phyloP scores from a whole-genome alignment of 2,888 invertebrate species.

The Amiota mariae region DNA sequence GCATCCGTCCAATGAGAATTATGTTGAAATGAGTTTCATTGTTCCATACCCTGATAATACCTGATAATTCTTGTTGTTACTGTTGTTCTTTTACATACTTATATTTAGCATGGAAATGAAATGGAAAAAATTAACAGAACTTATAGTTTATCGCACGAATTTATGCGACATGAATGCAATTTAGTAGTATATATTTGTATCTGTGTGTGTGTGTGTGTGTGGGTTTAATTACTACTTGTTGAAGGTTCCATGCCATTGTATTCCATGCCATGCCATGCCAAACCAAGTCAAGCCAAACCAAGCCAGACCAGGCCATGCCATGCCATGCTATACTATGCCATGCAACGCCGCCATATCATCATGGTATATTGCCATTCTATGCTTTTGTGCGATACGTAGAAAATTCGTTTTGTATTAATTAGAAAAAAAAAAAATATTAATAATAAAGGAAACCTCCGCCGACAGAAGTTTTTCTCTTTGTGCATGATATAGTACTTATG shows the following conservation, averaged over 20 bases:
- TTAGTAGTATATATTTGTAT: slow-evolving; percentile 21
- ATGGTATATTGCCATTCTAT: neutral
- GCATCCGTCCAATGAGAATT: slow-evolving; percentile 5
- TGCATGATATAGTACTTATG: too few relatives aligned
- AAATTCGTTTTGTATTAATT: slow-evolving; percentile 65
- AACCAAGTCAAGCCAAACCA: neutral
- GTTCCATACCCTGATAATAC: too few relatives aligned
- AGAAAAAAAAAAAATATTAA: too few relatives aligned
- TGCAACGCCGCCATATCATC: too few relatives aligned
- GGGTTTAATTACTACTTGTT: slow-evolving; percentile 39
- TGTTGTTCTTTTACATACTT: too few relatives aligned
- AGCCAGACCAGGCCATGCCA: neutral
- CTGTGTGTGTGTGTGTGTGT: slow-evolving; percentile 27
- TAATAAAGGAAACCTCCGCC: neutral
- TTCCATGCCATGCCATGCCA: neutral
- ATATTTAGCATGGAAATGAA: neutral
- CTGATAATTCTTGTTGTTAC: too few relatives aligned
- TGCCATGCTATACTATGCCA: too few relatives aligned
- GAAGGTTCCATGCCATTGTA: neutral
- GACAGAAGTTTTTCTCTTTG: too few relatives aligned
- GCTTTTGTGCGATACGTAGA: slow-evolving; percentile 5
- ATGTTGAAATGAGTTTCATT: neutral
- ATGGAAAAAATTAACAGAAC: slow-evolving; percentile 43
- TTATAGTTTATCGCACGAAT: slow-evolving; percentile 58
- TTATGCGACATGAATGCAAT: slow-evolving; percentile 54